Evolutionary conservation across 1,140 invertebrate genomes (phyloP), one percentile per base, ranked within the genome.

Genomic region (Heliconius congener): DNA sequence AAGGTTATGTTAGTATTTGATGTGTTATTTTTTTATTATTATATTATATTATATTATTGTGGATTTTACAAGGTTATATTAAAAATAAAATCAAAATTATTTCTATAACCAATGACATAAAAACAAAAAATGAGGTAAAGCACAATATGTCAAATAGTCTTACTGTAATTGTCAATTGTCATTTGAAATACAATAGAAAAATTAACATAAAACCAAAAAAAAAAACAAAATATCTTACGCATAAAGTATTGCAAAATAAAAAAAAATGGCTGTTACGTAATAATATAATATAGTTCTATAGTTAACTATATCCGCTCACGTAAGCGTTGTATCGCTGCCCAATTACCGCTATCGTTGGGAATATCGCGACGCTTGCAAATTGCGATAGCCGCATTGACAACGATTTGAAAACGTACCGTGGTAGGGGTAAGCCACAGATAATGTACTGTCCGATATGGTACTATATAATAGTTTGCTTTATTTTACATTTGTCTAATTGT

Each of bases 271-370:
- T 72, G 37, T 72, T 72, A 39, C 37, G 71, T 72, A 72, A 72
- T n/a, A 42, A 39, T 72, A 42, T 39, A 72, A 72, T 72, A 42
- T 72, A 39, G 37, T 72, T 42, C 71, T 42, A 42, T n/a, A 72
- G 34, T 72, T 72, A 72, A 72, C 30, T 72, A 72, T 72, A 77
- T 72, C 76, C 46, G 46, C 70, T 77, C 76, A 77, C 70, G 76
- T 77, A 77, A 77, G 76, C 9, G 81, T 78, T 72, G 55, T 66
- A 60, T 71, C 70, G 76, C 76, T 66, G 84, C 87, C 90, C 90
- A 92, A 92, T 92, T 92, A 92, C 86, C 80, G 79, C 83, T 90
- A 92, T 92, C 90, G 88, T 82, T 92, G 90, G 85, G 90, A 92
- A 92, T 82, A 92, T 92, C 90, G 74, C 74, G 81, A 79, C 72